Evolutionary conservation across 2,797 vertebrate species (phyloP), one percentile per base, ranked within the genome.

Genomic region (Microhierax caerulescens): DNA sequence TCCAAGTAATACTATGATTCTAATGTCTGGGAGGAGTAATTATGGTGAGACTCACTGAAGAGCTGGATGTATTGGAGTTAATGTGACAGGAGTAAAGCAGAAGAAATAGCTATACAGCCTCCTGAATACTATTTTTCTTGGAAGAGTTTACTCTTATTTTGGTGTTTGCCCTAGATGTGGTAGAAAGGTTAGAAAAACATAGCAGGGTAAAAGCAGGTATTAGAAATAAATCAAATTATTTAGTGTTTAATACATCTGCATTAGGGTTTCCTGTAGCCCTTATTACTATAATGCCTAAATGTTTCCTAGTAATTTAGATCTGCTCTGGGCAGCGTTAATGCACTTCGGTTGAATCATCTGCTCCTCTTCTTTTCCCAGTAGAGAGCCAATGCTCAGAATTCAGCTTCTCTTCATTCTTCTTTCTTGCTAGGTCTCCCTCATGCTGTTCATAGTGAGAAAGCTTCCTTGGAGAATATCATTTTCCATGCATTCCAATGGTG

Each of bases 211-310:
- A 89, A 93, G n/a, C 27, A 82, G 41, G 27, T 73, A 89, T 74
- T 91, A 89, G 81, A 79, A 85, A 95, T 85, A 85, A 92, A 88
- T 86, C 67, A 64, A 61, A 34, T 88, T 94, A 84, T 86, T 86
- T 85, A 83, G 73, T 96, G 74, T 87, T 95, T 93, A 70, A 76
- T 76, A 76, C 20, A 82, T 64, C 60, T 91, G 17, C 68, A 90
- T 91, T 80, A 85, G 53, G 36, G 41, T 77, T 95, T 95, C 68
- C 67, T 85, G 60, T 43, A 88, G 64, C 57, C 68, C 37, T 91
- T 91, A 77, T 85, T 89, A 83, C 75, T 80, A 2, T 86, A 95
- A 95, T 59, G 47, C 13, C 45, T 65, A 88, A 93, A 47, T 2
- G 3, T 83, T 95, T 47, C 65, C 54, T 54, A 32, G 69, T 69